These are phyloP conservation scores for Tychaedon coryphoeus DNA, from an alignment of 2,113 vertebrate species.

Conservation along the genomic window DNA sequence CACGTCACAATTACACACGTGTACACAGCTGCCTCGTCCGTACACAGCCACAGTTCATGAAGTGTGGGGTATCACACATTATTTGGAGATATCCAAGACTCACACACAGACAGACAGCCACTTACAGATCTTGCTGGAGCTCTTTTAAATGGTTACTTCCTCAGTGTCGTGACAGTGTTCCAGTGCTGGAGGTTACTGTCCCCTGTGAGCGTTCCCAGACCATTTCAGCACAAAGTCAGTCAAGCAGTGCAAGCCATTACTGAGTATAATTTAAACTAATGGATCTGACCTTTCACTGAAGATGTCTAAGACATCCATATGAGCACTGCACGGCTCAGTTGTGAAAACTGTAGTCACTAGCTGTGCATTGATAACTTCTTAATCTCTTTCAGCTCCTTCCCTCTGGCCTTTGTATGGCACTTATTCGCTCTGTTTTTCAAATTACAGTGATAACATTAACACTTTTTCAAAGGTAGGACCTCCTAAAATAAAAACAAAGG, in stretches of 20 bases:
- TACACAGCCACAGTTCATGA: background rate
- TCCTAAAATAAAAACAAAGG: background rate
- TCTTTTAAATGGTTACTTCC: background rate
- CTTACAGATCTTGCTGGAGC: background rate
- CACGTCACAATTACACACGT: background rate
- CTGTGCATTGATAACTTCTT: background rate
- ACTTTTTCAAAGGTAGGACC: background rate
- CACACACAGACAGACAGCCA: background rate
- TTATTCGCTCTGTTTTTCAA: background rate
- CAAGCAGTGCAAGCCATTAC: background rate
- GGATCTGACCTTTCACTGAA: background rate
- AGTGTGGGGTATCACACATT: accelerated
- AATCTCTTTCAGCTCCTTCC: background rate
- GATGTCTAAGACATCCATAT: background rate
- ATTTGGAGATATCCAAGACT: background rate
- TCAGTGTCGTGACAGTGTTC: background rate
- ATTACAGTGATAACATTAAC: background rate
- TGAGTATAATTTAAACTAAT: background rate
- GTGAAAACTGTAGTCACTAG: background rate
- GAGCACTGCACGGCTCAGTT: background rate
- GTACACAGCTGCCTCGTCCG: background rate
- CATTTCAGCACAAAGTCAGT: background rate
- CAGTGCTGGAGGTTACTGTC: background rate
- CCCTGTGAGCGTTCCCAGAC: background rate
- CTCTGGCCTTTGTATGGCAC: background rate